Evolutionary conservation across 2,113 vertebrate genomes (phyloP).

Genomic region (Sciurus niger): DNA sequence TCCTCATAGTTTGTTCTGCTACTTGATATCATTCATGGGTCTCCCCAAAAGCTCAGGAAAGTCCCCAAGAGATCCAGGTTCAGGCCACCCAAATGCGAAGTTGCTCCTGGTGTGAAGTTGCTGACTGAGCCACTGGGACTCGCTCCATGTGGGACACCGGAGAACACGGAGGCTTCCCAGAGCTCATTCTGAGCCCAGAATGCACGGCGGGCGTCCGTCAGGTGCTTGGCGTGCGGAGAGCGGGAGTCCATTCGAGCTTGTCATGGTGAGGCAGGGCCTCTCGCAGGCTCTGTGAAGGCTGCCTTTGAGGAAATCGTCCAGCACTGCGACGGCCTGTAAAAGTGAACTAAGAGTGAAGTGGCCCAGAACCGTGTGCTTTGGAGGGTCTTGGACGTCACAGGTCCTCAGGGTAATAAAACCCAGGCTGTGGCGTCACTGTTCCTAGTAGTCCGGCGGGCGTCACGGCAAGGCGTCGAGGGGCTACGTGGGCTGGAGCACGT

Average conservation of each 20-base stretch:
- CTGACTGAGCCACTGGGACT: background rate
- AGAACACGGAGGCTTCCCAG: accelerated
- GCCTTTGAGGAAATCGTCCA: background rate
- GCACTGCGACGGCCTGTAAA: background rate
- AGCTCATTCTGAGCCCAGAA: accelerated
- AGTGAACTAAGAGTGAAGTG: background rate
- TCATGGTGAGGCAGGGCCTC: accelerated
- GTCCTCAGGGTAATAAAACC: background rate
- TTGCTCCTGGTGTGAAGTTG: no score
- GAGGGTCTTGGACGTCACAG: no score
- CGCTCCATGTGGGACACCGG: background rate
- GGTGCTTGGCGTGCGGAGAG: accelerated
- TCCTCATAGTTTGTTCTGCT: background rate
- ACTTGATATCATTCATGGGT: accelerated
- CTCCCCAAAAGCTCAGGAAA: no score
- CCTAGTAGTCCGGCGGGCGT: background rate
- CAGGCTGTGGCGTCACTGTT: accelerated
- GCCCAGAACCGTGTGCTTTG: background rate
- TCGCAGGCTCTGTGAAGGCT: background rate
- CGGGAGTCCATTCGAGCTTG: accelerated
- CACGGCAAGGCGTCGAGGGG: background rate
- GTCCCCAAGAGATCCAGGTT: accelerated
- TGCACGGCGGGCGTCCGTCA: accelerated
- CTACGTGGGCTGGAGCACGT: background rate
- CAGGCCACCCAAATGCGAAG: accelerated